A percentile compares a stretch with the other conserved stretches of the same genome.
These are phyloP conservation scores for Epizoanthus scotinus DNA, from an alignment of 92 coral and sea anemone species.

Conservation along the genomic window DNA sequence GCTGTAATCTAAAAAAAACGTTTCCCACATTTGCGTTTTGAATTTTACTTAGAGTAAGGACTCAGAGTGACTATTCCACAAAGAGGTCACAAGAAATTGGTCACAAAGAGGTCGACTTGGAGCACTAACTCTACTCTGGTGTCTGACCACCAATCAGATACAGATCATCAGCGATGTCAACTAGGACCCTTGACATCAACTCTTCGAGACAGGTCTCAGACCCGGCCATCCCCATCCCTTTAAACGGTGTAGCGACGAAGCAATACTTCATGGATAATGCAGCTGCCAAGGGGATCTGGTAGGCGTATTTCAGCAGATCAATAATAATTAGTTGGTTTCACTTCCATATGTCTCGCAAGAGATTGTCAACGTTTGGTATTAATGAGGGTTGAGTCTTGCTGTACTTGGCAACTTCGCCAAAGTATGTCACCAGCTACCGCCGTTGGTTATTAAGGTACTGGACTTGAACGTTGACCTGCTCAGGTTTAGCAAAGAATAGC, in stretches of 20 bases:
- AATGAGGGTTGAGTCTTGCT: conserved; percentile 25
- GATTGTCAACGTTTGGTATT: conserved; percentile 40
- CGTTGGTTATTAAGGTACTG: too few relatives aligned
- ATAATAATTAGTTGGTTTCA: conserved; percentile 40
- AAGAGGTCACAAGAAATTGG: too few relatives aligned
- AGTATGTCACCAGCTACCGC: conserved; percentile 39
- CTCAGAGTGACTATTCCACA: too few relatives aligned
- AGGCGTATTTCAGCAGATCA: conserved; percentile 44
- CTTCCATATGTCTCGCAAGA: conserved; percentile 21
- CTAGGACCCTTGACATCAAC: conserved; percentile 42
- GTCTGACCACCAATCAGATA: conserved; percentile 24
- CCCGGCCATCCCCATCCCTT: conserved; percentile 51
- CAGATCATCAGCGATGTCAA: too few relatives aligned
- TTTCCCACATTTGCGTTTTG: too few relatives aligned
- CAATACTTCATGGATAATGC: conserved; percentile 25
- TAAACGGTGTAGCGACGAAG: conserved; percentile 25
- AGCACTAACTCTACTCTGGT: too few relatives aligned
- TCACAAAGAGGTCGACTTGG: too few relatives aligned
- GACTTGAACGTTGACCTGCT: too few relatives aligned
- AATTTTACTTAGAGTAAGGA: too few relatives aligned
- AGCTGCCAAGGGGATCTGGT: conserved; percentile 54
- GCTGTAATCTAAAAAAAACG: too few relatives aligned
- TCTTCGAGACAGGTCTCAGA: conserved; percentile 45
- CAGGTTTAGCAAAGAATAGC: conserved; percentile 44
- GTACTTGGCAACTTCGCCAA: conserved; percentile 46